A percentile compares a stretch with the other conserved stretches of the same genome.
phyloP scores from a whole-genome alignment of 2,888 invertebrate genomes.

The Tricholauxania praeusta region DNA sequence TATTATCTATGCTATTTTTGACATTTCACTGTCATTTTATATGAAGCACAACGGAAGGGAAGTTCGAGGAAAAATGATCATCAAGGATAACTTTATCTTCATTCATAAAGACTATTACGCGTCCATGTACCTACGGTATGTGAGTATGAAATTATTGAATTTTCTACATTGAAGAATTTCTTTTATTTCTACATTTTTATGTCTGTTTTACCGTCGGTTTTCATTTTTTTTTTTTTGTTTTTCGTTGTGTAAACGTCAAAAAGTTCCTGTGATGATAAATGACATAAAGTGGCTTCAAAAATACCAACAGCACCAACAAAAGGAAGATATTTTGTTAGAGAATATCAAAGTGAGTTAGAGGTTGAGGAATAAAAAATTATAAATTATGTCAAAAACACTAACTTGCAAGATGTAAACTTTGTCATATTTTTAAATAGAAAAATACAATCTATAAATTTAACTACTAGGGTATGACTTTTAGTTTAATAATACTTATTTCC shows the following conservation, averaged over 20 bases:
- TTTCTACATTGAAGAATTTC: slow-evolving; percentile 31
- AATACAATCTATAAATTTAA: too few relatives aligned
- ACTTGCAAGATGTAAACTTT: slow-evolving; percentile 12
- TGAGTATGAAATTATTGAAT: not conserved
- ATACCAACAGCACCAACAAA: slow-evolving; percentile 12
- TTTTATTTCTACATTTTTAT: slow-evolving; percentile 22
- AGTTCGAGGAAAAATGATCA: slow-evolving; percentile 17
- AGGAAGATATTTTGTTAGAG: not conserved
- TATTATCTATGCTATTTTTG: slow-evolving; percentile 50
- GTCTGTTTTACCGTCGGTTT: not conserved
- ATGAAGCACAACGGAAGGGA: slow-evolving; percentile 9
- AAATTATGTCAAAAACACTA: slow-evolving; percentile 29
- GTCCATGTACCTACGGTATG: not conserved
- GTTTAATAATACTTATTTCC: too few relatives aligned
- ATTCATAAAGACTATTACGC: slow-evolving; percentile 41
- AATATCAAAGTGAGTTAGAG: not conserved
- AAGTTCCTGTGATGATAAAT: slow-evolving; percentile 60
- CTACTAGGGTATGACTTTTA: too few relatives aligned
- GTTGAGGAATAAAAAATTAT: slow-evolving; percentile 1
- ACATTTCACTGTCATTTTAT: slow-evolving; percentile 34
- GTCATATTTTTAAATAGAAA: not conserved
- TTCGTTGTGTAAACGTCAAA: slow-evolving; percentile 53
- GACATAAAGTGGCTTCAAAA: slow-evolving; percentile 48
- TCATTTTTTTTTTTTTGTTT: slow-evolving; percentile 13
- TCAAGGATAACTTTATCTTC: slow-evolving; percentile 29